These are phyloP conservation scores for Jacana jacana DNA, from an alignment of 2,113 vertebrate genomes.

Conservation along the genomic window DNA sequence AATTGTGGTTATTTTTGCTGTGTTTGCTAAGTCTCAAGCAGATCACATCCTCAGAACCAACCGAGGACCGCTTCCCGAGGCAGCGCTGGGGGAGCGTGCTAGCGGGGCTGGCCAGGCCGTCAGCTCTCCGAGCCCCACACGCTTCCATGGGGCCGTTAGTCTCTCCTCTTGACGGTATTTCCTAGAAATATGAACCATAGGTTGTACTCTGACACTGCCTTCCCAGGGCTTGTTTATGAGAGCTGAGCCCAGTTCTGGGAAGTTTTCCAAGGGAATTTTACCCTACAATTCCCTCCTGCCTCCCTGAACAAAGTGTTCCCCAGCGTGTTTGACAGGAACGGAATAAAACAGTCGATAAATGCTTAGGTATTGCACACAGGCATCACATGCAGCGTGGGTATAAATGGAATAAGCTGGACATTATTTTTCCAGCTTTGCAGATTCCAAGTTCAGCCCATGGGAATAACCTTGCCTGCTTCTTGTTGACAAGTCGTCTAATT, in stretches of 20 bases:
- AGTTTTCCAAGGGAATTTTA: conserved; percentile 5
- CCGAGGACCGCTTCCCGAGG: neutral
- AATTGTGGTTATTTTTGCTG: neutral
- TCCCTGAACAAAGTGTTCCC: neutral
- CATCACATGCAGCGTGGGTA: rapidly evolving
- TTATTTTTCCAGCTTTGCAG: neutral
- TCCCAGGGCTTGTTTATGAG: neutral
- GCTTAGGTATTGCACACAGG: neutral
- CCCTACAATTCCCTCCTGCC: neutral
- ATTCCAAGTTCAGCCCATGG: neutral
- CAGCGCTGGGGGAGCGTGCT: neutral
- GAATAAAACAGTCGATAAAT: neutral
- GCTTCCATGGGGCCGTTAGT: neutral
- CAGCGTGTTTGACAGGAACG: neutral
- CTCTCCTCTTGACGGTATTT: neutral
- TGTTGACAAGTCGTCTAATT: conserved; percentile 7
- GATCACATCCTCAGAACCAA: neutral
- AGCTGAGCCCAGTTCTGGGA: neutral
- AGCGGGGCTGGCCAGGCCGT: neutral
- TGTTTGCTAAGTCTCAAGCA: neutral
- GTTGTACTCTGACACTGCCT: neutral
- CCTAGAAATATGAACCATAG: neutral
- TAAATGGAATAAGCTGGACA: neutral
- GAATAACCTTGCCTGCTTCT: neutral
- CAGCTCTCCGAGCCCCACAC: rapidly evolving